phyloP scores from a whole-genome alignment of 2,888 invertebrate genomes.

The Mayetiola destructor region DNA sequence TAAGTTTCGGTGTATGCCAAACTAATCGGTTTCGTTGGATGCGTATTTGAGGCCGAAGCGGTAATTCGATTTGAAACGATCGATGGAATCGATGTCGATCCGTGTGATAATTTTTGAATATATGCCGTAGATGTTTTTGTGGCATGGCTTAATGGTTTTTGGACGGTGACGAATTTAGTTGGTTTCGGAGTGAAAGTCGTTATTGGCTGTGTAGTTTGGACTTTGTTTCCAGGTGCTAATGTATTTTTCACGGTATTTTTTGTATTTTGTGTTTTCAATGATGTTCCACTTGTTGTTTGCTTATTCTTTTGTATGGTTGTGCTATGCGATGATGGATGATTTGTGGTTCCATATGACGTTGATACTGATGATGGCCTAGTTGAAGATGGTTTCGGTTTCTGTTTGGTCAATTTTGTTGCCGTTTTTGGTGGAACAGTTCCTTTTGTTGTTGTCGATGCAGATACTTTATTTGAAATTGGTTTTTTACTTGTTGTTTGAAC shows the following conservation, averaged over 20 bases:
- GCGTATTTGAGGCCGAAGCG: background rate
- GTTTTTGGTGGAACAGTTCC: slow-evolving; percentile 5
- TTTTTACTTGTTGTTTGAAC: slow-evolving; percentile 24
- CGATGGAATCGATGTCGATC: background rate
- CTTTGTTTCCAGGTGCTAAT: background rate
- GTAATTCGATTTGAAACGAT: background rate
- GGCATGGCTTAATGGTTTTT: background rate
- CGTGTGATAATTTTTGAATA: background rate
- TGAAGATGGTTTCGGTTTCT: background rate
- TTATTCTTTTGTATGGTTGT: slow-evolving; percentile 12
- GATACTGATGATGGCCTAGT: background rate
- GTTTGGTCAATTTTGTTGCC: background rate
- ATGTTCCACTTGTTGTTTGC: background rate
- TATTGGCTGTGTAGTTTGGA: background rate
- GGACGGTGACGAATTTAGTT: background rate
- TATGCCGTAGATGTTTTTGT: background rate
- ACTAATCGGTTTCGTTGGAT: background rate
- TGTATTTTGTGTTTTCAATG: slow-evolving; percentile 7
- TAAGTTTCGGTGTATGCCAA: no score
- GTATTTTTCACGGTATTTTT: slow-evolving; percentile 1
- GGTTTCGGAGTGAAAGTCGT: background rate
- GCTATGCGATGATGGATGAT: background rate
- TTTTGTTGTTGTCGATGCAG: slow-evolving; percentile 19
- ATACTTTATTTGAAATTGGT: slow-evolving; percentile 18
- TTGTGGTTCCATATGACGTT: background rate